Evolutionary conservation across 2,113 vertebrate species (phyloP).

Genomic region (Formicarius rufipectus): DNA sequence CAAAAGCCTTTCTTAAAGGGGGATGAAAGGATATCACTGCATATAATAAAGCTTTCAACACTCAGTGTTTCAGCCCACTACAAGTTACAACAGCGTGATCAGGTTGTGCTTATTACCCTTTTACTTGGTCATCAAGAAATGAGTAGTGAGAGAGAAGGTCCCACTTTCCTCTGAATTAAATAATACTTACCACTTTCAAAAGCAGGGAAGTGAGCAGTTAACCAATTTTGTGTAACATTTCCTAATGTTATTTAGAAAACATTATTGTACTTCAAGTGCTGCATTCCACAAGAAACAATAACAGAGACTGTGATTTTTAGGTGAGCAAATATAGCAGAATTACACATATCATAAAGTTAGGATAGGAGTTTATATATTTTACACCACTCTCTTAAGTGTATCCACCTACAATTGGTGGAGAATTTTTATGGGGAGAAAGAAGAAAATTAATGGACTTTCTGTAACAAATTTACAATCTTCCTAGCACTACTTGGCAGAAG

Average conservation of each 20-base stretch:
- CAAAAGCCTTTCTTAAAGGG: neutral
- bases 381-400: neutral
- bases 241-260: neutral
- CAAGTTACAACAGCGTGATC: neutral
- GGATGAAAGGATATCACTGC: neutral
- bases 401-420: neutral
- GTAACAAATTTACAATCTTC: neutral
- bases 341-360: neutral
- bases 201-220: neutral
- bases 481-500: neutral
- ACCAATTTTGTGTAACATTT: neutral
- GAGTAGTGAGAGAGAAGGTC: neutral
- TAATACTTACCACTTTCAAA: neutral
- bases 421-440: neutral
- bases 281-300: neutral
- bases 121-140: neutral
- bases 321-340: neutral
- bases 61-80: neutral
- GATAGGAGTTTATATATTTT: neutral
- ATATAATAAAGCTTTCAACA: neutral
- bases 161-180: neutral
- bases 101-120: neutral
- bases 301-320: neutral
- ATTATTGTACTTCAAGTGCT: neutral
- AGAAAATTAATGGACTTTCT: neutral